Base-by-base conservation (phyloP, 92 coral and sea anemone species). In the Palythoa caribaeorum region DNA sequence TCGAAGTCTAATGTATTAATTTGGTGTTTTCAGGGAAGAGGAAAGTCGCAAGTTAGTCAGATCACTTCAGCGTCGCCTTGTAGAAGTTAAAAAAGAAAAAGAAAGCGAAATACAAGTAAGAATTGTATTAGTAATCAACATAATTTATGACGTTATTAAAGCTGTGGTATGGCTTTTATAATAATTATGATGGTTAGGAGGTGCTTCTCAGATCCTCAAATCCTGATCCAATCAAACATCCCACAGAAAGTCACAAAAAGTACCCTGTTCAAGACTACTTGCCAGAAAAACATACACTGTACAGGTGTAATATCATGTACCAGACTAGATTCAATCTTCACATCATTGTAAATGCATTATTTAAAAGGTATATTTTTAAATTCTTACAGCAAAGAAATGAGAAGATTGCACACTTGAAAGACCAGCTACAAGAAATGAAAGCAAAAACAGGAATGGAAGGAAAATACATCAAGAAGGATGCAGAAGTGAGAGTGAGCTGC, bases 361-460 rank as follows among this genome's bases (percentile, higher is more conserved):
- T n/a, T n/a, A 28, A 28, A 28, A 28, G 28, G 28, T 37, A 1
- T 16, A 6, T 37, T 20, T 9, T 65, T 20, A 59, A 75, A 55
- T 75, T 62, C 38, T 15, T 71, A 71, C 92, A 97, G 98, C 99
- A 97, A 97, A 84, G 98, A 60, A 97, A 97, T 90, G 98, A 97
- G 87, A 97, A 95, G 98, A 95, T 97, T 75, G 99, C 98, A 9
- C 99, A 97, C 83, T 92, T 97, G n/a, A 97, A 97, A 86, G 99
- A 97, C 85, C 99, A 97, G 89, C 94, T 97, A 5, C 99, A 97
- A 86, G 99, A 97, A 89, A 97, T 95, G 99, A 97, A 97, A 87
- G 99, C 99, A 0, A 97, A 97, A 88, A 96, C 99, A 15, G 96
- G 99, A 75, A 97, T 97, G 99, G 99, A 97, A 76, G 98, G 99